phyloP scores from a whole-genome alignment of 2,113 vertebrate genomes.

The Eupsittula cactorum region DNA sequence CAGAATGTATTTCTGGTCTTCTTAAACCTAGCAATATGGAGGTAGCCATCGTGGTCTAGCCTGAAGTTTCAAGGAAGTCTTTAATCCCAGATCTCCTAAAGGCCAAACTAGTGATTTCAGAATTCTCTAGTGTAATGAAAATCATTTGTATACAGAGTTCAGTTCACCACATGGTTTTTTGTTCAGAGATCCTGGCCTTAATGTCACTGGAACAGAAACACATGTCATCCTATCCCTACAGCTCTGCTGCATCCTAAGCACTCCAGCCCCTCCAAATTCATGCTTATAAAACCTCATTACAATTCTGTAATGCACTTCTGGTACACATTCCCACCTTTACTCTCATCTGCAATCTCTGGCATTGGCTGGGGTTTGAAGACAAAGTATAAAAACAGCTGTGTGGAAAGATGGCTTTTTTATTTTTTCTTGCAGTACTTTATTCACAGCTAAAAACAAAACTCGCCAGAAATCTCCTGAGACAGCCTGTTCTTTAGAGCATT shows the following conservation, averaged over 20 bases:
- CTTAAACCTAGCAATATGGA: background rate
- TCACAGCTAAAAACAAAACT: background rate
- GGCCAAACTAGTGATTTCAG: background rate
- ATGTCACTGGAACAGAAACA: constrained; percentile 9
- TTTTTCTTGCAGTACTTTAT: background rate
- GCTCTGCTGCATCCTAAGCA: constrained; percentile 1
- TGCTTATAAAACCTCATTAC: constrained; percentile 52
- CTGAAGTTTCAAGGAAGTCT: background rate
- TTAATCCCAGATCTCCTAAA: background rate
- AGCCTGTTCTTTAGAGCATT: background rate
- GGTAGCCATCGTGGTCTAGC: background rate
- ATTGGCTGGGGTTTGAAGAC: background rate
- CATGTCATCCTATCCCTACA: background rate
- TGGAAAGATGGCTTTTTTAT: background rate
- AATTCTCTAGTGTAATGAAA: background rate
- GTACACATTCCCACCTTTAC: background rate
- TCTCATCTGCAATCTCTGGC: background rate
- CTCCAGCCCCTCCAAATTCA: constrained; percentile 6
- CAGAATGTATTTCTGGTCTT: background rate
- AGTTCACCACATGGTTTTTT: background rate
- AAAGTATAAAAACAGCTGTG: background rate
- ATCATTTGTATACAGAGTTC: background rate
- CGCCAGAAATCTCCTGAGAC: background rate
- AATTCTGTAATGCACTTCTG: constrained; percentile 7
- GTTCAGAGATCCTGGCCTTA: background rate